A percentile compares a stretch with the other conserved stretches of the same genome.
phyloP scores from a whole-genome alignment of 2,888 invertebrate genomes.

The Furcula furcula region DNA sequence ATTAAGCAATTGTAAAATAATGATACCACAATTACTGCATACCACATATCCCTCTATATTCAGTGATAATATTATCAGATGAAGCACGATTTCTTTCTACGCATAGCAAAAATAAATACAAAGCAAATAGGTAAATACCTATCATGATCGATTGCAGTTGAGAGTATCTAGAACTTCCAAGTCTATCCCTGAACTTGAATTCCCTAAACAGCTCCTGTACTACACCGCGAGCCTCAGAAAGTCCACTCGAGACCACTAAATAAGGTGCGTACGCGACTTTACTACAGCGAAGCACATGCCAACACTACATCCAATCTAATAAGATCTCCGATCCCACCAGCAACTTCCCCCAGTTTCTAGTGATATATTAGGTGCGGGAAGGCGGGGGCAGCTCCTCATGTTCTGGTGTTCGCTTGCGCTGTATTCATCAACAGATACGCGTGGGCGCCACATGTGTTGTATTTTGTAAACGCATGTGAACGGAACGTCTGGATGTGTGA shows the following conservation, averaged over 20 bases:
- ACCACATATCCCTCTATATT: too few relatives aligned
- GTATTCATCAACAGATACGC: conserved; percentile 33
- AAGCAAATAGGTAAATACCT: too few relatives aligned
- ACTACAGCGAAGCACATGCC: conserved; percentile 38
- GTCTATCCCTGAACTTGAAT: too few relatives aligned
- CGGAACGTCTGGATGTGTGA: conserved; percentile 18
- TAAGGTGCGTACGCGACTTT: conserved; percentile 49
- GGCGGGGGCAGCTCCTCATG: conserved; percentile 13
- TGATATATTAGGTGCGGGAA: conserved; percentile 3
- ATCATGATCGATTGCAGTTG: too few relatives aligned
- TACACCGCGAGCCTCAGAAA: conserved; percentile 37
- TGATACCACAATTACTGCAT: too few relatives aligned
- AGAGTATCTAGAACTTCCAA: too few relatives aligned
- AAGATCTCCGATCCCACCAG: conserved; percentile 15
- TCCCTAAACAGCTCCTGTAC: conserved; percentile 18
- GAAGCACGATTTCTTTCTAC: too few relatives aligned
- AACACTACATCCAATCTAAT: conserved; percentile 25
- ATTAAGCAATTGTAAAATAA: too few relatives aligned
- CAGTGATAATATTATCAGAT: too few relatives aligned
- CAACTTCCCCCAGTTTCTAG: not conserved
- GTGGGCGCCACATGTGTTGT: conserved; percentile 36
- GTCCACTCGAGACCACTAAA: conserved; percentile 45
- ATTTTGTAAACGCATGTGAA: conserved; percentile 21
- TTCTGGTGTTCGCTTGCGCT: conserved; percentile 16
- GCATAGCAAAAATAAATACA: too few relatives aligned